Conservation (phyloP, 2,113 vertebrate species). For the Syngnathus typhle region DNA sequence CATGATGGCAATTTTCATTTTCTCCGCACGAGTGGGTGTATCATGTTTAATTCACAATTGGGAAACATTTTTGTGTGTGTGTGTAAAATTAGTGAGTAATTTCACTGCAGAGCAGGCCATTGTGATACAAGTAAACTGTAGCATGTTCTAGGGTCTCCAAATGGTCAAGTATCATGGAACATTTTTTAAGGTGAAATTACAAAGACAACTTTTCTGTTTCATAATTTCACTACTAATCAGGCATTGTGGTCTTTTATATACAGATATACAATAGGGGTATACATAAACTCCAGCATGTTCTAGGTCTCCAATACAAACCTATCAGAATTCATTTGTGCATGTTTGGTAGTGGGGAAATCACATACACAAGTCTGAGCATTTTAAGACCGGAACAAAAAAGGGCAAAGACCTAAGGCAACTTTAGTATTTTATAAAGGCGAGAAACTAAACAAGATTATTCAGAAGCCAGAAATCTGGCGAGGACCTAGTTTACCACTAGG, state of each 20-base stretch:
- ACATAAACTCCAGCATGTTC: neutral
- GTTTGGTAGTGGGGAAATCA: neutral
- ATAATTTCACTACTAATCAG: neutral
- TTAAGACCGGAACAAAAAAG: constrained; percentile 16
- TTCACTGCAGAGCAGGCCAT: neutral
- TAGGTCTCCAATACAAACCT: constrained; percentile 6
- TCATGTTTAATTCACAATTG: constrained; percentile 21
- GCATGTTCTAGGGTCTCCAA: neutral
- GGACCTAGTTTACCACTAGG: constrained; percentile 44
- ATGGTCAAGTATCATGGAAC: neutral
- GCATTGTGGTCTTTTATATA: neutral
- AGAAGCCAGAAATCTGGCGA: constrained; percentile 32
- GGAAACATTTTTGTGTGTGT: neutral
- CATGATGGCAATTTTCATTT: constrained; percentile 52
- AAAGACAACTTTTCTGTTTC: neutral
- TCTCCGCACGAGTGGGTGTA: constrained; percentile 18
- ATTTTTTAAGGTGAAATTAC: neutral
- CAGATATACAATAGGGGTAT: neutral
- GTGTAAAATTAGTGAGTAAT: constrained; percentile 6
- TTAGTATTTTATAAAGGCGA: constrained; percentile 14
- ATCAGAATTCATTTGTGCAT: neutral
- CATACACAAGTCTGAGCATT: constrained; percentile 9
- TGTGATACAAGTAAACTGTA: neutral
- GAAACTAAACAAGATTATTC: constrained; percentile 25
- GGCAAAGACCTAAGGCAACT: constrained; percentile 36